These are phyloP conservation scores for Varanus salvator DNA, from an alignment of 2,113 vertebrate species.

Conservation along the genomic window DNA sequence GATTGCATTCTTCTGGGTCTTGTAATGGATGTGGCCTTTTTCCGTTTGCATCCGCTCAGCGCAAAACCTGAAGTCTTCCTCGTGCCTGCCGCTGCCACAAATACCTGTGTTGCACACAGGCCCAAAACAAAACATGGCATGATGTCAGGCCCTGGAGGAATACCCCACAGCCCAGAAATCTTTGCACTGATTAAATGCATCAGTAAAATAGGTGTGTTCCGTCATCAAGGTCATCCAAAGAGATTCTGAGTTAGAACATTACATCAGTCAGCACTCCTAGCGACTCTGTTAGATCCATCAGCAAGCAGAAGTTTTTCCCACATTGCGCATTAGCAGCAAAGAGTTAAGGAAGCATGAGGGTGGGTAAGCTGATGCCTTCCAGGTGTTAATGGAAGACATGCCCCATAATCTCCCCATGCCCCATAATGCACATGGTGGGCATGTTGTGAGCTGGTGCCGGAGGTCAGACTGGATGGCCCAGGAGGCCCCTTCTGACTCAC, in stretches of 20 bases:
- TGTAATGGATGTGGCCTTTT: constrained; percentile 51
- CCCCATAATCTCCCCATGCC: too few relatives aligned
- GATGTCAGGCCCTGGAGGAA: neutral
- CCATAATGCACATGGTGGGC: too few relatives aligned
- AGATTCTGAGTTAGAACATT: neutral
- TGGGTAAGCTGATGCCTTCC: too few relatives aligned
- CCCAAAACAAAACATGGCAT: fast-evolving
- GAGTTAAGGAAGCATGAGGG: too few relatives aligned
- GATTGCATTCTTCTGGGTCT: neutral
- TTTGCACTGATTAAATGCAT: neutral
- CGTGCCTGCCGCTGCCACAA: fast-evolving
- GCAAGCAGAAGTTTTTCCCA: neutral
- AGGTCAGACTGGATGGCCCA: too few relatives aligned
- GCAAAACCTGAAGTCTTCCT: constrained; percentile 76
- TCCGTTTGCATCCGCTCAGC: constrained; percentile 76
- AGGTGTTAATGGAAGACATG: too few relatives aligned
- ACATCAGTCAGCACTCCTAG: neutral
- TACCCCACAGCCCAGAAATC: neutral
- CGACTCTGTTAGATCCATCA: too few relatives aligned
- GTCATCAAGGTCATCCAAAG: neutral
- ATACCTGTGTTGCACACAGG: constrained; percentile 47
- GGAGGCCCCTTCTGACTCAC: too few relatives aligned
- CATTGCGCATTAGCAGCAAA: neutral
- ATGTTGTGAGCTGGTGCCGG: too few relatives aligned
- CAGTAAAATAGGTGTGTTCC: neutral